These are phyloP conservation scores for Sternotherus odoratus DNA, from an alignment of 2,797 vertebrate species.

Conservation along the genomic window DNA sequence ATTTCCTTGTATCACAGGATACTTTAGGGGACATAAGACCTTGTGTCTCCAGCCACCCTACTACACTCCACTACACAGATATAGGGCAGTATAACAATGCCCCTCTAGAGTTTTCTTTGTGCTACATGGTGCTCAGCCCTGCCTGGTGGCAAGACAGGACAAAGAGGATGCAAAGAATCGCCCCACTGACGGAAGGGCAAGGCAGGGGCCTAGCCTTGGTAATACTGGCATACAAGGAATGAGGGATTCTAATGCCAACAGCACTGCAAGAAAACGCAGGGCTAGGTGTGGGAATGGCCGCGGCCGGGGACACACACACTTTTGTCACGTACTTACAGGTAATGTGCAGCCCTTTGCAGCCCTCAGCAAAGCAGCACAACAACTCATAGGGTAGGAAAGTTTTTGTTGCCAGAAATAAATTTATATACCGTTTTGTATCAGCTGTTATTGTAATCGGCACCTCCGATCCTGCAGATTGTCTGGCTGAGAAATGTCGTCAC, in stretches of 20 bases:
- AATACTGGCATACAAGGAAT: neutral
- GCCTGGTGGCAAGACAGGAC: neutral
- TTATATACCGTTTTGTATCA: neutral
- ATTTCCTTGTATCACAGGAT: neutral
- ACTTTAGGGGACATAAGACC: neutral
- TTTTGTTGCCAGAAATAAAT: neutral
- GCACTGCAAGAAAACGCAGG: neutral
- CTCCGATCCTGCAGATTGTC: neutral
- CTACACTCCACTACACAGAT: neutral
- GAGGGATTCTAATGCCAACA: neutral
- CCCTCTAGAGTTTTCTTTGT: neutral
- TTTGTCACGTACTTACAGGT: rapidly evolving
- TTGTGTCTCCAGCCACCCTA: neutral
- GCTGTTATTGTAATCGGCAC: neutral
- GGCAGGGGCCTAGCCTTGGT: neutral
- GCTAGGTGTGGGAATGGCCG: neutral
- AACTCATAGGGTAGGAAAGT: rapidly evolving
- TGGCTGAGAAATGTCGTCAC: neutral
- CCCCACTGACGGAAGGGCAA: neutral
- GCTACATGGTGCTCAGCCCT: neutral
- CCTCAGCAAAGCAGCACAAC: neutral
- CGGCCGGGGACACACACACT: neutral
- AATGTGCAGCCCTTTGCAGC: neutral
- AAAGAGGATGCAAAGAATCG: neutral
- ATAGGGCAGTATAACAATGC: neutral